Evolutionary conservation across 2,888 invertebrate species (phyloP).

Genomic region (Campaea margaritaria): DNA sequence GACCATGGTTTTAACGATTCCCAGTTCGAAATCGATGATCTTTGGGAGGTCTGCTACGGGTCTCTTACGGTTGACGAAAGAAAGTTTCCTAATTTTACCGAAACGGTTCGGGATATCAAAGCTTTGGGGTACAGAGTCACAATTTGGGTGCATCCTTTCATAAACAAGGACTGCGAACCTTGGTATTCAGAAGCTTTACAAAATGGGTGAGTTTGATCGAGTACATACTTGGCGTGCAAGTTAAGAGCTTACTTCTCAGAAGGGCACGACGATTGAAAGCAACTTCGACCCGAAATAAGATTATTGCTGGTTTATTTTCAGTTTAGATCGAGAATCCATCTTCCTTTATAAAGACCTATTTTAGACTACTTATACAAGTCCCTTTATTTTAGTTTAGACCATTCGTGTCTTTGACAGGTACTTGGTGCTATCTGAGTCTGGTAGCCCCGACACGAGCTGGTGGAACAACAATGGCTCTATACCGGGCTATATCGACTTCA

Average conservation of each 20-base stretch:
- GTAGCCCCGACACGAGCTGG: slow-evolving; percentile 79
- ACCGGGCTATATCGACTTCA: slow-evolving; percentile 89
- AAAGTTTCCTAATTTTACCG: slow-evolving; percentile 89
- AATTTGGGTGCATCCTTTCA: slow-evolving; percentile 95
- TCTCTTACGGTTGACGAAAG: slow-evolving; percentile 88
- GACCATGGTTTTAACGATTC: slow-evolving; percentile 88
- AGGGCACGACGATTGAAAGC: too few relatives aligned
- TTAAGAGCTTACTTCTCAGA: too few relatives aligned
- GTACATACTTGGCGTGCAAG: too few relatives aligned
- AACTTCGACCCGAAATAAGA: too few relatives aligned
- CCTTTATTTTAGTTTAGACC: background rate
- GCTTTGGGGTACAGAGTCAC: slow-evolving; percentile 89
- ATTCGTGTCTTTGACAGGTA: slow-evolving; percentile 58
- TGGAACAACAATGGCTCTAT: slow-evolving; percentile 80
- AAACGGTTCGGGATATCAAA: slow-evolving; percentile 86
- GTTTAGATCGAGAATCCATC: too few relatives aligned
- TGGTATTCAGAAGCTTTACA: slow-evolving; percentile 84
- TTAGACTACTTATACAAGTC: too few relatives aligned
- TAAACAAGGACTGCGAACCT: slow-evolving; percentile 88
- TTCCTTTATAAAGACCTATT: too few relatives aligned
- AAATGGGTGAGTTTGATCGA: slow-evolving; percentile 74
- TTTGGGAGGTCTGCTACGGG: slow-evolving; percentile 95
- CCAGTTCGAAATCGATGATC: slow-evolving; percentile 94
- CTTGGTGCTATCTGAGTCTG: slow-evolving; percentile 76
- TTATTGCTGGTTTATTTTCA: too few relatives aligned